Base-by-base conservation (phyloP, 23 tunicate genomes). In the Trididemnum nubilum region DNA sequence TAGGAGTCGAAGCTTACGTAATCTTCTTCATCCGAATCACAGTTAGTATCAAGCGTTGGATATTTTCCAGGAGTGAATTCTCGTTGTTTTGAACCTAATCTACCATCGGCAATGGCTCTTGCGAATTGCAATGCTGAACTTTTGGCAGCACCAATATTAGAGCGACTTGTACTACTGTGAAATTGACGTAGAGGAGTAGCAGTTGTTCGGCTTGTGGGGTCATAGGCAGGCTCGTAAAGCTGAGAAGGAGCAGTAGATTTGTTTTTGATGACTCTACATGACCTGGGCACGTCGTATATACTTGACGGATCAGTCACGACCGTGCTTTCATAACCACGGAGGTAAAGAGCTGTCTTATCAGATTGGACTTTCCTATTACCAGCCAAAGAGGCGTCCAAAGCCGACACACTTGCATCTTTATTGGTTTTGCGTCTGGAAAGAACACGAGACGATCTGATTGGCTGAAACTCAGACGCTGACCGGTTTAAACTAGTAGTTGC, bases 1-100 rank as follows among this genome's bases (percentile, higher is more conserved):
- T 50, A 87, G 0, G 58, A n/a, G 27, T 87, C 91, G 31, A 66
- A 87, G 57, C 61, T 87, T 15, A 87, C 91, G 58, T 87, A 87
- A 64, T 87, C 91, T 29, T 73, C 91, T 18, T 87, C 91, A n/a
- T n/a, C n/a, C 9, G 91, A 81, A 27, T 87, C 91, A 35, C 58
- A 21, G 12, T 54, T 67, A 19, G 51, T 28, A 3, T 23, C 2
- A 3, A 34, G 2, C 22, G 58, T 73, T 7, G 74, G 74, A 7
- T 38, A 73, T 5, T 31, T 3, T 9, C 58, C 78, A 2, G 78
- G 57, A 5, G 58, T 39, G 2, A 38, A 37, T n/a, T n/a, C n/a
- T n/a, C n/a, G n/a, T 2, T 30, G 37, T 29, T 40, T 61, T 5
- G 67, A 61, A 12, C 5, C 26, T 5, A n/a, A 23, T 15, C n/a